Conservation (phyloP, 2,888 invertebrate genomes). For the Idaea straminata region DNA sequence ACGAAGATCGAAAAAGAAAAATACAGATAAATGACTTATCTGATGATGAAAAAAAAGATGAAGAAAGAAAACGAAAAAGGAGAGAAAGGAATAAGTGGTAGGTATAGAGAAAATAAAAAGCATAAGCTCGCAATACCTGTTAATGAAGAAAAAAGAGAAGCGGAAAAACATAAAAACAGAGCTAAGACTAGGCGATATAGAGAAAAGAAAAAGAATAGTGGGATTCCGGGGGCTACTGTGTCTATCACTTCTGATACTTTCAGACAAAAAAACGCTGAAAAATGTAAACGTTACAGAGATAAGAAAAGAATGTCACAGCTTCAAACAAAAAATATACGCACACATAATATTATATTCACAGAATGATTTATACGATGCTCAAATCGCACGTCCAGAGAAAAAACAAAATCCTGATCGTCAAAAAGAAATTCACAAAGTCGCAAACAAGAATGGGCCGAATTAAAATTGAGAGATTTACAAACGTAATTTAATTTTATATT, state of each 20-base stretch:
- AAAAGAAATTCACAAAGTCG: no score
- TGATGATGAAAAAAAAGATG: conserved; percentile 9
- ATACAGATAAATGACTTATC: conserved; percentile 8
- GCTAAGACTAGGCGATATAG: conserved; percentile 9
- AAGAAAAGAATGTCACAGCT: neutral
- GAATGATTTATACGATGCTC: conserved; percentile 7
- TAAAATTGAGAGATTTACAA: no score
- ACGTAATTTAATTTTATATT: no score
- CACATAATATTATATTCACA: conserved; percentile 10
- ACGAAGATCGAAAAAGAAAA: conserved; percentile 1
- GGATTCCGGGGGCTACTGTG: neutral
- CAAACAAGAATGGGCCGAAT: no score
- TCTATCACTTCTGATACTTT: conserved; percentile 6
- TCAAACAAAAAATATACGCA: conserved; percentile 8
- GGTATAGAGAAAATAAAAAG: conserved; percentile 12
- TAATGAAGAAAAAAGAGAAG: conserved; percentile 9
- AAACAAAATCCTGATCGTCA: no score
- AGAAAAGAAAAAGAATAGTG: conserved; percentile 9
- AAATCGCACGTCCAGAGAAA: no score
- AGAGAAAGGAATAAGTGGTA: conserved; percentile 10
- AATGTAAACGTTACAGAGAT: no score
- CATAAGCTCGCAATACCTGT: conserved; percentile 6
- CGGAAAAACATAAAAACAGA: conserved; percentile 9
- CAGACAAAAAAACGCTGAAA: neutral
- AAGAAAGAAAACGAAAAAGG: conserved; percentile 11